These are phyloP conservation scores for Phenganax marumi DNA, from an alignment of 92 coral and sea anemone species.

Conservation along the genomic window DNA sequence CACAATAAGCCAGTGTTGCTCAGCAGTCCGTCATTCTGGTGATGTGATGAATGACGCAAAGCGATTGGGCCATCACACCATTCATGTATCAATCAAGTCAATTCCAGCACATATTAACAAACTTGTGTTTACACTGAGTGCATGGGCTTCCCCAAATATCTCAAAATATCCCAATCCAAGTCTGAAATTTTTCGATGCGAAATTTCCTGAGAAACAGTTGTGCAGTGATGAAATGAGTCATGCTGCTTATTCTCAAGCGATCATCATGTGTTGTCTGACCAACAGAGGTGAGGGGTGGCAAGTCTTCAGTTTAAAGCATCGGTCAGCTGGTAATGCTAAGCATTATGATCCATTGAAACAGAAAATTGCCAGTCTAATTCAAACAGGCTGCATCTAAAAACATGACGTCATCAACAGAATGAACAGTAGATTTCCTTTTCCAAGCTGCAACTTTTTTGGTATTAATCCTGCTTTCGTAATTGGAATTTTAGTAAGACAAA, in stretches of 20 bases:
- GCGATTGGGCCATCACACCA: conserved; percentile 80
- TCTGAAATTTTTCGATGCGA: conserved; percentile 76
- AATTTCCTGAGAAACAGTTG: conserved; percentile 73
- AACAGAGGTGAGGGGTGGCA: conserved; percentile 77
- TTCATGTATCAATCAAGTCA: conserved; percentile 66
- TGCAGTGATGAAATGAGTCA: conserved; percentile 80
- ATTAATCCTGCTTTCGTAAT: too few species aligned
- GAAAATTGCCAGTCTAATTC: conserved; percentile 61
- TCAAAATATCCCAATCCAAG: conserved; percentile 83
- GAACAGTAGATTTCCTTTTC: too few species aligned
- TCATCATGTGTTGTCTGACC: conserved; percentile 87
- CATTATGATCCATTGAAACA: conserved; percentile 63
- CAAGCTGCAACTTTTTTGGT: too few species aligned
- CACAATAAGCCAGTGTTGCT: conserved; percentile 20
- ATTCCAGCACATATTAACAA: conserved; percentile 66
- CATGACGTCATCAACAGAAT: too few species aligned
- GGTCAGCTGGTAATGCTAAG: conserved; percentile 76
- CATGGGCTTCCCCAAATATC: conserved; percentile 84
- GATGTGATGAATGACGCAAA: conserved; percentile 66
- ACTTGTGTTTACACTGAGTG: conserved; percentile 87
- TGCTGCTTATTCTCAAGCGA: conserved; percentile 91
- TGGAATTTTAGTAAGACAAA: too few species aligned
- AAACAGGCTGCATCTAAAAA: conserved; percentile 7
- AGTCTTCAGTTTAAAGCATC: conserved; percentile 73
- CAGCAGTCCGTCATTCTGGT: conserved; percentile 76